Evolutionary conservation across 2,797 vertebrate species (phyloP).

Genomic region (Danio albolineatus): DNA sequence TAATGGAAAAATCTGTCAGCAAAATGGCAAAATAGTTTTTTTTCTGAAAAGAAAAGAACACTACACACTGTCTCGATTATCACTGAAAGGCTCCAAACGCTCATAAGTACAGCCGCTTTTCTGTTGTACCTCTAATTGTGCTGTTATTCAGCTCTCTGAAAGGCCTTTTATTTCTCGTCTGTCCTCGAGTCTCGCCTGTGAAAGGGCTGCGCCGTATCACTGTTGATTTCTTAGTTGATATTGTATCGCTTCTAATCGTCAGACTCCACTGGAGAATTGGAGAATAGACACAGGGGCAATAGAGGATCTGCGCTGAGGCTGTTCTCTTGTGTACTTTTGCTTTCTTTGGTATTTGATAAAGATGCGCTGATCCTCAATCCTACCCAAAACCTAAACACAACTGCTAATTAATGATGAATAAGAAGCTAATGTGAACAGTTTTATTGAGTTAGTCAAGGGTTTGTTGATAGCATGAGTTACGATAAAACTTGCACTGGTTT

Average conservation of each 20-base stretch:
- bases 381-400: no score
- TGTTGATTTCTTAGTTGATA: constrained; percentile 37
- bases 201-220: constrained; percentile 4
- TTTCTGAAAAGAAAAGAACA: constrained; percentile 44
- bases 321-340: no score
- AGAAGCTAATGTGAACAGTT: no score
- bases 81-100: constrained; percentile 20
- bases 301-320: neutral
- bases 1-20: constrained; percentile 58
- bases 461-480: no score
- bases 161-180: constrained; percentile 50
- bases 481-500: no score
- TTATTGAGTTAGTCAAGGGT: no score
- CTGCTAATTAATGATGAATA: no score
- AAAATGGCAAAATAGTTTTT: constrained; percentile 38
- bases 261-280: neutral
- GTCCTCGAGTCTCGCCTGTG: constrained; percentile 9
- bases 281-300: neutral
- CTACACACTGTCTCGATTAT: constrained; percentile 6
- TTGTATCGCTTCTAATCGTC: constrained; percentile 17
- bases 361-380: no score
- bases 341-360: no score
- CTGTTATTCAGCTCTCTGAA: constrained; percentile 52
- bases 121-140: constrained; percentile 49
- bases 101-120: constrained; percentile 32